phyloP scores from a whole-genome alignment of 2,113 vertebrate genomes.

The Labrus mixtus region DNA sequence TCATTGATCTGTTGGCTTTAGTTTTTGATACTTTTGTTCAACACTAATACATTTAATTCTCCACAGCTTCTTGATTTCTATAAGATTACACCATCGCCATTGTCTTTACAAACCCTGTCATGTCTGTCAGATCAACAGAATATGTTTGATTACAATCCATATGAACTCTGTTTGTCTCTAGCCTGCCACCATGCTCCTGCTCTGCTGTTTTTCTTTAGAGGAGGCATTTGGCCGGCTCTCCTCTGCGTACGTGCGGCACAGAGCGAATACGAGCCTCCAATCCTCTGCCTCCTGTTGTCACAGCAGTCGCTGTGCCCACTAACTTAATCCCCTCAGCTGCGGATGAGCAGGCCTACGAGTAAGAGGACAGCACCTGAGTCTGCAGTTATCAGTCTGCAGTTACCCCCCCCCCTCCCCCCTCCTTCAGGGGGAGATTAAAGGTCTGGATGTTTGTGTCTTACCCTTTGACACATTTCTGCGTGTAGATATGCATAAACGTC shows the following conservation, averaged over 20 bases:
- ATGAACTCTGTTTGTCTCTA: slow-evolving; percentile 23
- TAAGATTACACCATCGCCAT: neutral
- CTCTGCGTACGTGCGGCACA: slow-evolving; percentile 73
- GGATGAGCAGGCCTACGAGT: slow-evolving; percentile 46
- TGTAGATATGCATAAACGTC: neutral
- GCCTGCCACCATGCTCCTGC: slow-evolving; percentile 29
- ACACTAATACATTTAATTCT: no score
- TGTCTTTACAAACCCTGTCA: neutral
- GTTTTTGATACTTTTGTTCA: no score
- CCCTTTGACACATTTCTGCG: neutral
- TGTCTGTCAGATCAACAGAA: slow-evolving; percentile 27
- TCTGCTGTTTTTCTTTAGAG: slow-evolving; percentile 63
- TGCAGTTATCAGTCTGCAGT: slow-evolving; percentile 51
- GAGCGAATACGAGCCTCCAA: slow-evolving; percentile 54
- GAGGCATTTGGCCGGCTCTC: slow-evolving; percentile 67
- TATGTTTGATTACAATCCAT: slow-evolving; percentile 27
- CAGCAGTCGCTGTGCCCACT: slow-evolving; percentile 62
- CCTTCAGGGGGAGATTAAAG: slow-evolving; percentile 17
- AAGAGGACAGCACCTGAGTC: slow-evolving; percentile 63
- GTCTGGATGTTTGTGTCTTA: slow-evolving; percentile 3
- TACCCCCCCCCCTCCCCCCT: neutral
- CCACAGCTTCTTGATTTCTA: slow-evolving; percentile 19
- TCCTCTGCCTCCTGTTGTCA: slow-evolving; percentile 66
- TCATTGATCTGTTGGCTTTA: slow-evolving; percentile 12
- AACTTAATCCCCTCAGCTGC: slow-evolving; percentile 72